Base-by-base conservation (phyloP, 2,888 invertebrate genomes). In the Stenichneumon culpator region DNA sequence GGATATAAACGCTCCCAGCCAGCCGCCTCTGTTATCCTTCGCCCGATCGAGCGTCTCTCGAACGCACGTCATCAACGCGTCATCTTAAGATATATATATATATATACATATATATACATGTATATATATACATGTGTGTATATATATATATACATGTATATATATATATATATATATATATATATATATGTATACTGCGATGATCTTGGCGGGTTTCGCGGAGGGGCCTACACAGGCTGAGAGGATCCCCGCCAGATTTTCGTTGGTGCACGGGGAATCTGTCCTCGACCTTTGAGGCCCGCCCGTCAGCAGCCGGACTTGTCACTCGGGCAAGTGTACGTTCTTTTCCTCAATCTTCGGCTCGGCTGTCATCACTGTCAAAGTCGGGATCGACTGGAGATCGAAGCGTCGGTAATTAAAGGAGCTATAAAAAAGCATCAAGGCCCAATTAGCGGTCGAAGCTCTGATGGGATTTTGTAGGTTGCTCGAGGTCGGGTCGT, bases 1-100 rank as follows among this genome's bases (percentile, higher is more conserved):
- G 87, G 87, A 88, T 92, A 91, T 92, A 92, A 90, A 70, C 79
- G 57, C 82, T 82, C 70, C 67, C 28, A 9, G 57, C 14, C 47
- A 60, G 52, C 9, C 16, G 44, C 32, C 57, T 39, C 39, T 85
- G 82, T 79, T 86, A 88, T 89, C 88, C 87, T 87, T 87, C 69
- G 86, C 83, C 83, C 57, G 60, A 68, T 54, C 77, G 57, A 19
- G 67, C 60, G 74, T 72, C 65, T 7, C 25, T 47, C 70, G 73
- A 70, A 79, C 85, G 88, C 86, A 86, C 89, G 90, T 89, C 90
- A 88, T 82, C 74, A 65, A 60, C 50, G n/a, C 22, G n/a, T 14
- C 39, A 25, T 19, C 22, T 11, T 16, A 14, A 54, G 22, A 57
- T 39, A 7, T 22, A 22, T 54, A 54, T 6, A 19, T 72, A 19